Base-by-base conservation (phyloP, 2,797 vertebrate species). In the Alectoris magna region DNA sequence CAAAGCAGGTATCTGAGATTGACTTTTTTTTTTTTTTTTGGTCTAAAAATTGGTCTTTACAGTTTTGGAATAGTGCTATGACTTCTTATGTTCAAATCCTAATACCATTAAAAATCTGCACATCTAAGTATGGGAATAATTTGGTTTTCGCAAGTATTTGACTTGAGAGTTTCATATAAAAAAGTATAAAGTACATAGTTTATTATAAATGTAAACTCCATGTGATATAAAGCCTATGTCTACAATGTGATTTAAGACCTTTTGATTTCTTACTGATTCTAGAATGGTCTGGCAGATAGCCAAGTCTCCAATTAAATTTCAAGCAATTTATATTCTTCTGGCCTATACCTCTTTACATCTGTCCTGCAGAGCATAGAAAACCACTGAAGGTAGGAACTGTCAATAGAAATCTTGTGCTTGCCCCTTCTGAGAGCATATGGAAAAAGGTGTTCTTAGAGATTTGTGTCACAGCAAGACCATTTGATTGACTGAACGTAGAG, bases 181-280 rank as follows among this genome's bases (percentile, higher is more conserved):
- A 90, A 93, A 92, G 82, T 51, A 84, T 82, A 90, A 93, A 84
- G 64, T 64, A 88, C 79, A 34, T 82, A 79, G 71, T 91, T 96
- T 95, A 76, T 87, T 91, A 91, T 86, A 95, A 91, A 94, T 83
- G 62, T 93, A 67, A 95, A 88, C 80, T 94, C 74, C 89, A 92
- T 75, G 84, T 93, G 82, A 93, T 95, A 95, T 93, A 91, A 92
- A 80, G 80, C 34, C 68, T 62, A 18, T 55, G 56, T 92, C 74
- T 94, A 71, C 92, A 78, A 55, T 3, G 7, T 82, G 58, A 91
- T 94, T 93, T 92, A 95, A 90, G 71, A 76, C 29, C 43, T 93
- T 92, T 88, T 94, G 77, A 95, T 91, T 93, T 74, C 70, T 91
- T 89, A 92, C 82, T 81, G 93, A 1, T 87, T 88, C 68, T 87